Evolutionary conservation across 2,797 vertebrate genomes (phyloP), one percentile per base, ranked within the genome.

Genomic region (Enteromius trimaculatus): DNA sequence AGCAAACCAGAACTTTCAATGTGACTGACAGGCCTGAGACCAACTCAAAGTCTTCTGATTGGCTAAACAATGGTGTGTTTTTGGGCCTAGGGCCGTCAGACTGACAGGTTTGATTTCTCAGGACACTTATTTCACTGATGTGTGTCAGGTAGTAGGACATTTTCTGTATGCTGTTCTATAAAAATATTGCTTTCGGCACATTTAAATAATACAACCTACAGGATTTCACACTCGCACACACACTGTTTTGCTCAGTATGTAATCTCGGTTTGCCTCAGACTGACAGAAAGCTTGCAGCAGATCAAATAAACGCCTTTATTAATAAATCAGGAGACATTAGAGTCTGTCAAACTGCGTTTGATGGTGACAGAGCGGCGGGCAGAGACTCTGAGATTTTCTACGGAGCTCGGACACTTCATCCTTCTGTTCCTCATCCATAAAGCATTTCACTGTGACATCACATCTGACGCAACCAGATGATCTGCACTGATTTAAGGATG

Each of bases 321-420:
- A 84, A 85, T 85, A 87, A 85, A 87, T 84, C 68, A 85, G 74
- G 31, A 81, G 84, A 55, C 74, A 85, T 81, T 85, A 81, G 68
- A 81, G 78, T 37, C 51, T 79, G 74, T 85, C 81, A 86, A 58
- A 78, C 74, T 65, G 37, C 37, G 68, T 76, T 51, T 78, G 65
- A 78, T 74, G 55, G 75, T 81, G 78, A 78, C 53, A 49, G 51
- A 62, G 79, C 69, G 17, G 55, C 14, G 26, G 58, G 65, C 62
- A 58, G 68, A 64, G 70, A 80, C 42, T 76, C 66, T 62, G 68
- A 51, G 29, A 70, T 58, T 16, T 47, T 60, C 34, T 21, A 29
- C 34, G 13, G 65, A 1, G 6, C 34, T 70, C 16, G 23, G 51
- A 80, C 79, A 72, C 42, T 71, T 72, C 19, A 44, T 34, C 47